Evolutionary conservation across 2,797 vertebrate genomes (phyloP), one percentile per base, ranked within the genome.

Genomic region (Crenuchus spilurus): DNA sequence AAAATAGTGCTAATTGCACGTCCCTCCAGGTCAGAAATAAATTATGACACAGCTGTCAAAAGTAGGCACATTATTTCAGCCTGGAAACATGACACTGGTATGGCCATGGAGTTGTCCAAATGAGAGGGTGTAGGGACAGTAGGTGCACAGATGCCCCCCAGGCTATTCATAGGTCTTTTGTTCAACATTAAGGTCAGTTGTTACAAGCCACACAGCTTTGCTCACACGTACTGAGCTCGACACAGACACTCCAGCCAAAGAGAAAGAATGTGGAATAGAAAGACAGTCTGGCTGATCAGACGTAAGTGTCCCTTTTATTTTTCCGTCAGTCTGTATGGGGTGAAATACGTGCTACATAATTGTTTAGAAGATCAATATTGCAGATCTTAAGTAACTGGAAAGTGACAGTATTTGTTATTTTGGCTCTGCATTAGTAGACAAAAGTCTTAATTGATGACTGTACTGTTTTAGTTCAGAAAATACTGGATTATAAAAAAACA

Each of bases 231-330:
- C 41, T 49, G 26, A 10, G 13, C 65, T 57, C 28, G 14, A 13
- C 39, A 16, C 13, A 7, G 33, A 48, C 48, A 6, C 44, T 42
- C n/a, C 18, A 76, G 4, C n/a, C n/a, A 31, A 75, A 33, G 14
- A 18, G 20, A 30, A 20, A 77, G 66, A 51, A 83, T 81, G 82
- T 83, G 79, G 82, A 79, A 72, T 14, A 64, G 67, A 70, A 67
- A 81, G 58, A 85, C 75, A 78, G 86, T 91, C 86, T 91, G 88
- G 87, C 87, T 88, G 81, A 85, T 91, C 73, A 90, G 88, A 73
- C 87, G 91, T 92, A 84, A 91, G 91, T 92, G 24, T 46, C 13
- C 58, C 30, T 13, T 20, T 28, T 13, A 76, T 52, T 11, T 13
- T 48, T 70, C 37, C 18, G 1, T 51, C 30, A 16, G 24, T 44